Percentiles rank a stretch among this genome's conserved stretches.
These are phyloP conservation scores for Drosophila yooni DNA, from an alignment of 2,888 invertebrate species.

Conservation along the genomic window DNA sequence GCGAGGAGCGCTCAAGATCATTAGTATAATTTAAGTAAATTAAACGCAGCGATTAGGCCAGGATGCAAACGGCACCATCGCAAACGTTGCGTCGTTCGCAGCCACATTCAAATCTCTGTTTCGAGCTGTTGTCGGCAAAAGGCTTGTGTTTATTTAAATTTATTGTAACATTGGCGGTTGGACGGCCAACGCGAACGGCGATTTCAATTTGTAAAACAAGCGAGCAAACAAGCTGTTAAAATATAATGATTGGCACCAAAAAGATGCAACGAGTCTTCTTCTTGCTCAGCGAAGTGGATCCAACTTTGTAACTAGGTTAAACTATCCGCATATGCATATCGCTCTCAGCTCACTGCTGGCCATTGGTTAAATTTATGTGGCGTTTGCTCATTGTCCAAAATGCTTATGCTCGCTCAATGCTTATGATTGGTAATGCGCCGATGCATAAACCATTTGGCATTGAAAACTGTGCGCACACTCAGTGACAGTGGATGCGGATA, in stretches of 20 bases:
- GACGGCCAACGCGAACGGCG: constrained; percentile 51
- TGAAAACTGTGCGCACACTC: constrained; percentile 64
- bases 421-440: constrained; percentile 66
- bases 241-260: constrained; percentile 78
- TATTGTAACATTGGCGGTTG: constrained; percentile 72
- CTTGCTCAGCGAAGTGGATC: not conserved
- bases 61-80: constrained; percentile 68
- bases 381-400: constrained; percentile 72
- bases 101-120: constrained; percentile 24
- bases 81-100: constrained; percentile 36
- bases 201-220: constrained; percentile 82
- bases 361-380: constrained; percentile 69
- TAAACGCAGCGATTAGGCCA: constrained; percentile 82
- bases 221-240: constrained; percentile 80
- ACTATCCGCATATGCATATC: constrained; percentile 74
- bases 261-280: constrained; percentile 40
- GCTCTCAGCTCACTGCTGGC: constrained; percentile 35
- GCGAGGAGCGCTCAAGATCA: constrained; percentile 73
- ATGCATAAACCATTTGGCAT: constrained; percentile 80
- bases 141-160: constrained; percentile 80
- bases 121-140: constrained; percentile 55
- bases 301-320: constrained; percentile 63
- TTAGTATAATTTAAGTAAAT: constrained; percentile 84
- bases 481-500: constrained; percentile 51
- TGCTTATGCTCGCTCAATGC: constrained; percentile 53